These are phyloP conservation scores for Egretta garzetta DNA, from an alignment of 2,113 vertebrate species.

Conservation along the genomic window DNA sequence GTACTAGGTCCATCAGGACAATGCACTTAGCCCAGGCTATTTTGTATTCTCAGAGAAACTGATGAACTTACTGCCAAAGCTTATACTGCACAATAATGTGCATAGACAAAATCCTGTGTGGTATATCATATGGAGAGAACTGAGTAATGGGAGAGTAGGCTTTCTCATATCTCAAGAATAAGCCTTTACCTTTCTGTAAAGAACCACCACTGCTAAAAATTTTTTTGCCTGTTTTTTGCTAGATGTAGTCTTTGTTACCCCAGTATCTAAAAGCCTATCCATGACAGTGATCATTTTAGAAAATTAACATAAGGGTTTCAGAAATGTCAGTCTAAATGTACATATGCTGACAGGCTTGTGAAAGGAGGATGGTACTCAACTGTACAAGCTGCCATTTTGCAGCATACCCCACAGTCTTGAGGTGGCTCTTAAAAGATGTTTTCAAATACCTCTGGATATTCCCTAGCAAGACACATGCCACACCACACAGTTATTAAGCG, in stretches of 20 bases:
- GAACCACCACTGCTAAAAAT: neutral
- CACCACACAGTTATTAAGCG: neutral
- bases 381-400: neutral
- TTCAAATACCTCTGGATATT: neutral
- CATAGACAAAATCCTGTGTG: rapidly evolving
- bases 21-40: neutral
- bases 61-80: neutral
- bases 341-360: neutral
- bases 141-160: neutral
- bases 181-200: neutral
- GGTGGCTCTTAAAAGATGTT: neutral
- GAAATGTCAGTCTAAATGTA: neutral
- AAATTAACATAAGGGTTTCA: neutral
- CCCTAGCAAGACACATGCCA: neutral
- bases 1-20: neutral
- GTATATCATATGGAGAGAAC: neutral
- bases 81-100: neutral
- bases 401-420: neutral
- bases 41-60: neutral
- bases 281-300: rapidly evolving
- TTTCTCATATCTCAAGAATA: neutral
- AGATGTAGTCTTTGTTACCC: neutral
- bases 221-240: neutral
- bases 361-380: neutral
- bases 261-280: neutral